A percentile compares a stretch with the other conserved stretches of the same genome.
These are phyloP conservation scores for Anas platyrhynchos DNA, from an alignment of 2,113 vertebrate species.

Conservation along the genomic window DNA sequence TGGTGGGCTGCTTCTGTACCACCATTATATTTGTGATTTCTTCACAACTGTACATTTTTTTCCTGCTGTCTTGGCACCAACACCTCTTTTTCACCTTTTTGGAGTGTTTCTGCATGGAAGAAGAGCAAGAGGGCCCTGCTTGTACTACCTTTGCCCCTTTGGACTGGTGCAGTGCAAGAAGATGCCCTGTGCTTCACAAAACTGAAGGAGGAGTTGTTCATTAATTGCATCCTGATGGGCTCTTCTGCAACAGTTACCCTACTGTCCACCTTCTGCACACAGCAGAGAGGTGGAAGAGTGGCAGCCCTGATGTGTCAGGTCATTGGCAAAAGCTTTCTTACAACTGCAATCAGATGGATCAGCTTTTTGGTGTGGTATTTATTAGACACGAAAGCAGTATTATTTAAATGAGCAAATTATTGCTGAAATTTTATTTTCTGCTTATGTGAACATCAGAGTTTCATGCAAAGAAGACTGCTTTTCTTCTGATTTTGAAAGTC, in stretches of 20 bases:
- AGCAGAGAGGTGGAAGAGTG: not conserved
- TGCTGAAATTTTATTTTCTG: not conserved
- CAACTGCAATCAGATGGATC: not conserved
- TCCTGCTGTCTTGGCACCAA: not conserved
- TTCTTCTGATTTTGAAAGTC: no score
- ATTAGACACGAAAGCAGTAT: not conserved
- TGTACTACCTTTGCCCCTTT: fast-evolving
- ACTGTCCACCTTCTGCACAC: fast-evolving
- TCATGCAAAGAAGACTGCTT: no score
- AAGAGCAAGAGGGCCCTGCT: not conserved
- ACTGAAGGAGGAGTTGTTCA: no score
- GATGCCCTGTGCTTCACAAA: not conserved
- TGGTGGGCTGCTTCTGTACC: not conserved
- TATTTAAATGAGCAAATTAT: not conserved
- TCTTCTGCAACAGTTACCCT: not conserved
- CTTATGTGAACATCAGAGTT: no score
- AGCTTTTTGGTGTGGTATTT: not conserved
- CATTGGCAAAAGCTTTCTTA: not conserved
- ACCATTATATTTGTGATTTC: not conserved
- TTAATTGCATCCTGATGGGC: no score
- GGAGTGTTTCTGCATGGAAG: not conserved
- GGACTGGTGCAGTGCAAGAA: fast-evolving
- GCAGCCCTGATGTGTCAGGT: not conserved
- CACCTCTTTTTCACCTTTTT: not conserved
- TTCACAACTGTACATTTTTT: not conserved